Evolutionary conservation across 2,797 vertebrate genomes (phyloP).

Genomic region (Syndactyla subalaris): DNA sequence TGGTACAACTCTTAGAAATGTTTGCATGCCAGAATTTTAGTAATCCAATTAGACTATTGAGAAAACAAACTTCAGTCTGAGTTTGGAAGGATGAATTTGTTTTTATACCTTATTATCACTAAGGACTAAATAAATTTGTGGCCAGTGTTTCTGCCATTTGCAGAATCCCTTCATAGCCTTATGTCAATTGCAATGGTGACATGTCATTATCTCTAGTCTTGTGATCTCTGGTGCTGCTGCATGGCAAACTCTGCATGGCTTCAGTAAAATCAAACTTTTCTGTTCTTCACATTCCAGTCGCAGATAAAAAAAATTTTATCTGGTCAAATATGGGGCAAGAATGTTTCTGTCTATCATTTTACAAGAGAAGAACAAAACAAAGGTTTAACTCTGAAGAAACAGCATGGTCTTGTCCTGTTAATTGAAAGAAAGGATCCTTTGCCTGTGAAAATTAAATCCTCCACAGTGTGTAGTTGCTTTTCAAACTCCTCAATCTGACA

Average conservation of each 20-base stretch:
- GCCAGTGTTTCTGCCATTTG: background rate
- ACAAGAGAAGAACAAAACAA: slow-evolving; percentile 1
- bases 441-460: slow-evolving; percentile 63
- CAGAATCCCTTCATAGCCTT: background rate
- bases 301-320: background rate
- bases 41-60: background rate
- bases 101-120: background rate
- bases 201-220: background rate
- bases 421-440: slow-evolving; percentile 62
- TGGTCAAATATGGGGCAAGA: background rate
- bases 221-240: background rate
- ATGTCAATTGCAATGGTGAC: background rate
- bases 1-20: background rate
- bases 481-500: slow-evolving; percentile 62
- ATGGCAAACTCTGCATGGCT: background rate
- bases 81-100: background rate
- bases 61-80: background rate
- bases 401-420: slow-evolving; percentile 51
- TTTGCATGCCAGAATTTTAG: background rate
- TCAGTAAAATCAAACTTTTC: background rate
- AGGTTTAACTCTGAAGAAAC: slow-evolving; percentile 38
- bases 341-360: background rate
- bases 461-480: slow-evolving; percentile 55
- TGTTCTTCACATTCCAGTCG: background rate
- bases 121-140: background rate